Evolutionary conservation across 2,888 invertebrate species (phyloP).

Genomic region (Lypha dubia): DNA sequence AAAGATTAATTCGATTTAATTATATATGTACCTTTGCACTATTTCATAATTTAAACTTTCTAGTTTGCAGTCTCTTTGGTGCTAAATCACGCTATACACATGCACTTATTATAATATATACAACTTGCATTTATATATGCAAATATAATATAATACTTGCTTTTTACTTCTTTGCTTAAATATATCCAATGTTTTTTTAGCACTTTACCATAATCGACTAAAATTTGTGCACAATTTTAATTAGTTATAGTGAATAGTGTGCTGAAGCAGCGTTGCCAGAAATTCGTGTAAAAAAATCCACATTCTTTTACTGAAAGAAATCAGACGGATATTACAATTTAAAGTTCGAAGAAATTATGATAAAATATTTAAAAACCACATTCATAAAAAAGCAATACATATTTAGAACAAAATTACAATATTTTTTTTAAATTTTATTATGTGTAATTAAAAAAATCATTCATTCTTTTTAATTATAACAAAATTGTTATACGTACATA

Average conservation of each 20-base stretch:
- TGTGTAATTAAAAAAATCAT: too few relatives aligned
- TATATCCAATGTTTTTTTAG: constrained; percentile 14
- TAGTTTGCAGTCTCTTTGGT: not conserved
- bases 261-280: not conserved
- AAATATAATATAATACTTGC: not conserved
- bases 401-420: too few relatives aligned
- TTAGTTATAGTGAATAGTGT: constrained; percentile 45
- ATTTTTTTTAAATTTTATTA: too few relatives aligned
- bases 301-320: too few relatives aligned
- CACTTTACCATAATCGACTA: constrained; percentile 22
- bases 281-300: too few relatives aligned
- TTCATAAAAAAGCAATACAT: too few relatives aligned
- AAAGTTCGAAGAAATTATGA: too few relatives aligned
- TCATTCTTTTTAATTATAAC: too few relatives aligned
- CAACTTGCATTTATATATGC: constrained; percentile 8
- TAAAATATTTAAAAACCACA: too few relatives aligned
- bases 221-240: constrained; percentile 43
- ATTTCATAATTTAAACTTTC: constrained; percentile 19
- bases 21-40: too few relatives aligned
- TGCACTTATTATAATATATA: not conserved
- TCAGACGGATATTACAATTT: too few relatives aligned
- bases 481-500: too few relatives aligned
- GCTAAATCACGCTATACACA: not conserved
- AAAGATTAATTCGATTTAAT: not conserved
- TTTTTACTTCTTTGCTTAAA: not conserved